These are phyloP conservation scores for Hydropotes inermis DNA, from an alignment of 2,113 vertebrate species.

Conservation along the genomic window DNA sequence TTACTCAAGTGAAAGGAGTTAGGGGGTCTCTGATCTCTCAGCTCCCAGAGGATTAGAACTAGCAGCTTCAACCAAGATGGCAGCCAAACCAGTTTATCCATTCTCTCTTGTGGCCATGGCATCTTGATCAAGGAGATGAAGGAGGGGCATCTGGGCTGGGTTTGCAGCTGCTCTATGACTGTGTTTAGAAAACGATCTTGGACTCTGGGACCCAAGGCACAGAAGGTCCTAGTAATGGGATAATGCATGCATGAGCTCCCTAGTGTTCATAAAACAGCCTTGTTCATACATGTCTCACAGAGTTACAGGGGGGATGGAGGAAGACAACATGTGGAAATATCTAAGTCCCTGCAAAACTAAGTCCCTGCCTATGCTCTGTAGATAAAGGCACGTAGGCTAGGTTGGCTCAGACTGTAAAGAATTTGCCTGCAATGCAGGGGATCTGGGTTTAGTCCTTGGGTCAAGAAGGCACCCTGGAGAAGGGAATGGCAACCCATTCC, in stretches of 20 bases:
- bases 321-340: neutral
- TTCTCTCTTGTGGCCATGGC: neutral
- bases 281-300: neutral
- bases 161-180: neutral
- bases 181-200: neutral
- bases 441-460: neutral
- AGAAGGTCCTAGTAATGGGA: neutral
- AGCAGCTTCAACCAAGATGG: neutral
- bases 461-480: neutral
- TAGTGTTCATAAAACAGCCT: neutral
- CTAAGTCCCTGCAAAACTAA: neutral
- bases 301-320: neutral
- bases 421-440: neutral
- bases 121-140: neutral
- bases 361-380: neutral
- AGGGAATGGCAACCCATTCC: neutral
- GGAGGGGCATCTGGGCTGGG: neutral
- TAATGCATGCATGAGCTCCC: neutral
- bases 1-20: neutral
- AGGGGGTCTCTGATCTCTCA: neutral
- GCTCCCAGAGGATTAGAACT: neutral
- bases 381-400: neutral
- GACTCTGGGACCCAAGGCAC: neutral
- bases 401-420: neutral
- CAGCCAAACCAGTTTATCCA: neutral